Evolutionary conservation across 2,113 vertebrate genomes (phyloP).

Genomic region (Mesoclemmys tuberculata): DNA sequence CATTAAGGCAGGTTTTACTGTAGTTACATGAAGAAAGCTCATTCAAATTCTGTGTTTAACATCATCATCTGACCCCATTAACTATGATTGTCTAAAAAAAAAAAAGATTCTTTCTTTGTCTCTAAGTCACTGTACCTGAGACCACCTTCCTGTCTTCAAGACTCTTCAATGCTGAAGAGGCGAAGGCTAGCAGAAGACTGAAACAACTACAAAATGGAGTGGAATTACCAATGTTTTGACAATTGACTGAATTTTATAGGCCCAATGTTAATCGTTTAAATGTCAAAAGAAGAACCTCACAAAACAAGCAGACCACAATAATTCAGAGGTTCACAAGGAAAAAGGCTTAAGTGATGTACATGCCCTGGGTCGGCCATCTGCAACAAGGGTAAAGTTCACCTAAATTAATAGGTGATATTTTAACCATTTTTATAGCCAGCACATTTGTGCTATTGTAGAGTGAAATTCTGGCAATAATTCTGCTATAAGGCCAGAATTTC

Average conservation of each 20-base stretch:
- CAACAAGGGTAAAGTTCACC: not conserved
- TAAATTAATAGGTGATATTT: conserved; percentile 42
- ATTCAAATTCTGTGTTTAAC: not conserved
- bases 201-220: conserved; percentile 23
- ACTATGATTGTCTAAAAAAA: not conserved
- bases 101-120: too few relatives aligned
- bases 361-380: not conserved
- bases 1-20: not conserved
- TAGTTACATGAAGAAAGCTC: not conserved
- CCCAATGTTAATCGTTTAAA: conserved; percentile 24
- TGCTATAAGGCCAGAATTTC: not conserved
- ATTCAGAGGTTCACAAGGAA: conserved; percentile 58
- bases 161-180: not conserved
- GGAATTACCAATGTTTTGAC: conserved; percentile 23
- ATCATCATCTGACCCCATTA: not conserved
- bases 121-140: too few relatives aligned
- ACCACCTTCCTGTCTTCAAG: not conserved
- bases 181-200: conserved; percentile 29
- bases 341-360: conserved; percentile 46
- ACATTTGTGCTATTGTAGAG: not conserved
- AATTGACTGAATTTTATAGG: conserved; percentile 16
- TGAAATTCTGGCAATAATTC: conserved; percentile 10
- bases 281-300: conserved; percentile 39
- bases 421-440: conserved; percentile 6
- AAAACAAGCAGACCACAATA: conserved; percentile 39